Evolutionary conservation across 2,888 invertebrate genomes (phyloP).

Genomic region (Argyresthia goedartella): DNA sequence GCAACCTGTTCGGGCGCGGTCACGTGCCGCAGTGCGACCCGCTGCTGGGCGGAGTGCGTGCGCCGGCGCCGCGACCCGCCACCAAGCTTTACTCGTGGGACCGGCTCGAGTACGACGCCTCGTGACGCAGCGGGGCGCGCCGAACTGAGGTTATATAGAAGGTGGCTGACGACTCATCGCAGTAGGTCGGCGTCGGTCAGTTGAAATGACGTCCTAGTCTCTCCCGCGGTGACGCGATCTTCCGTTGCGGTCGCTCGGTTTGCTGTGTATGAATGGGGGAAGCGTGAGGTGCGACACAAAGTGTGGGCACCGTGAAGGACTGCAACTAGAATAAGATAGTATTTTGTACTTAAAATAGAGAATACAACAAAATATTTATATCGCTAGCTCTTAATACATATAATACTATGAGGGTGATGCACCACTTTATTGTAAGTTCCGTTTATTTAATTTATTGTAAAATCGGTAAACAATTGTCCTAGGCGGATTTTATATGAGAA

Average conservation of each 20-base stretch:
- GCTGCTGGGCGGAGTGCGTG: constrained; percentile 75
- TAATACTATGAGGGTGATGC: constrained; percentile 22
- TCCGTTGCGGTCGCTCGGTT: constrained; percentile 45
- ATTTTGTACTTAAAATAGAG: constrained; percentile 54
- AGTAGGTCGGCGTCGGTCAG: background rate
- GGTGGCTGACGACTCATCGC: background rate
- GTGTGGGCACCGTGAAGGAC: constrained; percentile 40
- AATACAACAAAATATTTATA: constrained; percentile 48
- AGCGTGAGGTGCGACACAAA: constrained; percentile 42
- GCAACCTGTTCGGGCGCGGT: constrained; percentile 58
- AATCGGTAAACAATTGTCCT: background rate
- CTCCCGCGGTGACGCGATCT: constrained; percentile 44
- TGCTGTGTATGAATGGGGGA: constrained; percentile 21
- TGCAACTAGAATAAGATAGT: constrained; percentile 25
- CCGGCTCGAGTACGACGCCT: constrained; percentile 80
- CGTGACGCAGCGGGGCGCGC: constrained; percentile 43
- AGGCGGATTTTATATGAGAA: background rate
- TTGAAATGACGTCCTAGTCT: constrained; percentile 12
- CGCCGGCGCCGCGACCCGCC: constrained; percentile 72
- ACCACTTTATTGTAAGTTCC: background rate
- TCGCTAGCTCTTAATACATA: constrained; percentile 56
- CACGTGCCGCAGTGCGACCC: constrained; percentile 79
- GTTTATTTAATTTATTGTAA: background rate
- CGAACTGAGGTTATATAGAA: background rate
- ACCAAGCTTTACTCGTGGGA: constrained; percentile 81